Percentiles rank a stretch among this genome's conserved stretches.
phyloP scores from a whole-genome alignment of 2,113 vertebrate species.

The Diglossa brunneiventris region DNA sequence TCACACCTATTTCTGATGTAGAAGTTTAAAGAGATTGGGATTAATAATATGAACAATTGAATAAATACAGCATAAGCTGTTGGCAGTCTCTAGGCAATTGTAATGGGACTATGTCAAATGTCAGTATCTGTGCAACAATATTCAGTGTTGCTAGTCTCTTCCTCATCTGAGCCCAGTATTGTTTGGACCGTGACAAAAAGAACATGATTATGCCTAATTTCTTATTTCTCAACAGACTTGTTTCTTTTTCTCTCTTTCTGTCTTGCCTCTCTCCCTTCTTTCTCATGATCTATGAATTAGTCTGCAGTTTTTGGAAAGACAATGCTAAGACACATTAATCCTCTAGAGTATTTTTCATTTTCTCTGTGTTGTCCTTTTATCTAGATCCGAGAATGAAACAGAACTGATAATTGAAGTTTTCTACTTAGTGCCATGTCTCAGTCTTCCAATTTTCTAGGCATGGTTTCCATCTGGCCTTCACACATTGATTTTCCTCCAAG shows the following conservation, averaged over 20 bases:
- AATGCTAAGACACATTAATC: neutral
- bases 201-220: neutral
- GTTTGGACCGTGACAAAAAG: neutral
- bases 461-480: neutral
- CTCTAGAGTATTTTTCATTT: neutral
- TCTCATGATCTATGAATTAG: neutral
- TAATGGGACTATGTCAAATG: neutral
- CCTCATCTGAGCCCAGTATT: neutral
- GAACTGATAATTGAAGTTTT: neutral
- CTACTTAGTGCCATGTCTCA: neutral
- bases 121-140: neutral
- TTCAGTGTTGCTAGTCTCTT: neutral
- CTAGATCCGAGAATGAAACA: neutral
- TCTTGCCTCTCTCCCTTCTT: neutral
- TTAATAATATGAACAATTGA: neutral
- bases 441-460: neutral
- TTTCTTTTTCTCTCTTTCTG: neutral
- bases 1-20: neutral
- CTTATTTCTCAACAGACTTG: neutral
- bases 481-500: neutral
- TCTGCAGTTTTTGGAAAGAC: neutral
- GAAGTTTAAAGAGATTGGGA: neutral
- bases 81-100: neutral
- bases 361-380: neutral
- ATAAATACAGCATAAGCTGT: neutral